Percentiles rank a stretch among this genome's conserved stretches.
Evolutionary conservation across 2,113 vertebrate genomes (phyloP).

Genomic region (Lipophrys pholis): DNA sequence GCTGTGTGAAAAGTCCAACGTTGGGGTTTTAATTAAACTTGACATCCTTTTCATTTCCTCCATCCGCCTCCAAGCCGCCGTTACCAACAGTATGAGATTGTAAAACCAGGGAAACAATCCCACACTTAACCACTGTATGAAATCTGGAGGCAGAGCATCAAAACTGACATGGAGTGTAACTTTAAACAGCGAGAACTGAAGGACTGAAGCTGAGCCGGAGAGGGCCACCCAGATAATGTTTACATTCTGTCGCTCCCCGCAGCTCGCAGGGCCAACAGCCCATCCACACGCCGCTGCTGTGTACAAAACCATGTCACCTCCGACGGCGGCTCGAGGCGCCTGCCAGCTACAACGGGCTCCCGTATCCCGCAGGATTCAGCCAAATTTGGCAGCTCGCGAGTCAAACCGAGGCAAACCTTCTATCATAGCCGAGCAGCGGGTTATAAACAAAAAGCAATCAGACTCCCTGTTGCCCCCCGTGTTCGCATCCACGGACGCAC

Average conservation of each 20-base stretch:
- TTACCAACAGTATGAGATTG: too few species aligned
- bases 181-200: slow-evolving; percentile 23
- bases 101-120: too few species aligned
- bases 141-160: too few species aligned
- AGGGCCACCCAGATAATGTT: slow-evolving; percentile 74
- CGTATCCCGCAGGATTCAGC: slow-evolving; percentile 47
- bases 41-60: too few species aligned
- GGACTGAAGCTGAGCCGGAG: slow-evolving; percentile 46
- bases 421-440: slow-evolving; percentile 37
- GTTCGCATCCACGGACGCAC: slow-evolving; percentile 43
- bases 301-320: slow-evolving; percentile 74
- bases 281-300: slow-evolving; percentile 58
- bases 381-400: slow-evolving; percentile 61
- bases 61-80: too few species aligned
- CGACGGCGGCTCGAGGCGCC: slow-evolving; percentile 42
- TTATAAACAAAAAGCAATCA: slow-evolving; percentile 46
- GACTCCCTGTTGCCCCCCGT: slow-evolving; percentile 13
- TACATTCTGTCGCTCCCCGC: slow-evolving; percentile 63
- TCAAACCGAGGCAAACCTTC: slow-evolving; percentile 38
- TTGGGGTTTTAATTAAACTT: too few species aligned
- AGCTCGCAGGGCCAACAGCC: slow-evolving; percentile 30
- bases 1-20: too few species aligned
- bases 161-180: too few species aligned
- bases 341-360: slow-evolving; percentile 48
- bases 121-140: too few species aligned